Conservation (phyloP, 1,140 invertebrate species). For the Drosophila watanabei region DNA sequence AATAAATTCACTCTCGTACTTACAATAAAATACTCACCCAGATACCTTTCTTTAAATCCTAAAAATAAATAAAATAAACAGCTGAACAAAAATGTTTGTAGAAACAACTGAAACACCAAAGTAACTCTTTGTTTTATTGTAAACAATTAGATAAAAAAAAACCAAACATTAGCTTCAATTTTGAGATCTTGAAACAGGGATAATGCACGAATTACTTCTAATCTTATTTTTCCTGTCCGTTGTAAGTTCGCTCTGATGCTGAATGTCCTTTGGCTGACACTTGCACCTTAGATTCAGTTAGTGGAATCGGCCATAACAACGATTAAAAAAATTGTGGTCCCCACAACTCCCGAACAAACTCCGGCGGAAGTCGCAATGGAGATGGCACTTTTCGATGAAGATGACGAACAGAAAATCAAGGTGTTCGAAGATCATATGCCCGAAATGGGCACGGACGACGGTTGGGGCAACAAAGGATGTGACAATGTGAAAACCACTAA, state of each 20-base stretch:
- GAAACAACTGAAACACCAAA: background rate
- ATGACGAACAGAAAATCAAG: background rate
- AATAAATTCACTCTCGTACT: background rate
- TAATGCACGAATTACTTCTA: background rate
- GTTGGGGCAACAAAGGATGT: background rate
- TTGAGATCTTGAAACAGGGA: background rate
- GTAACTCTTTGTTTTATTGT: background rate
- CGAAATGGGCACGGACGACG: background rate
- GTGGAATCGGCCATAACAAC: no score
- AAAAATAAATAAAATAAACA: background rate
- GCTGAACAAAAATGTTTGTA: background rate
- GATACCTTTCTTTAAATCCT: background rate
- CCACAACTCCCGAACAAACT: no score
- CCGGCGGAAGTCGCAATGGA: background rate
- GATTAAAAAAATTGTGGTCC: background rate
- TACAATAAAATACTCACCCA: no score
- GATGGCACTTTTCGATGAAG: background rate
- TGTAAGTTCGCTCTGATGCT: background rate
- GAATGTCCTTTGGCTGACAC: background rate
- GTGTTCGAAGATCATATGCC: background rate
- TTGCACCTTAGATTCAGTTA: background rate
- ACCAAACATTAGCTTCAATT: no score
- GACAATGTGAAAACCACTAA: accelerated
- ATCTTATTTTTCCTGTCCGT: background rate
- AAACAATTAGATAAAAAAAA: no score